These are phyloP conservation scores for Magallana ariakensis DNA, from an alignment of 1,140 invertebrate species.

Conservation along the genomic window DNA sequence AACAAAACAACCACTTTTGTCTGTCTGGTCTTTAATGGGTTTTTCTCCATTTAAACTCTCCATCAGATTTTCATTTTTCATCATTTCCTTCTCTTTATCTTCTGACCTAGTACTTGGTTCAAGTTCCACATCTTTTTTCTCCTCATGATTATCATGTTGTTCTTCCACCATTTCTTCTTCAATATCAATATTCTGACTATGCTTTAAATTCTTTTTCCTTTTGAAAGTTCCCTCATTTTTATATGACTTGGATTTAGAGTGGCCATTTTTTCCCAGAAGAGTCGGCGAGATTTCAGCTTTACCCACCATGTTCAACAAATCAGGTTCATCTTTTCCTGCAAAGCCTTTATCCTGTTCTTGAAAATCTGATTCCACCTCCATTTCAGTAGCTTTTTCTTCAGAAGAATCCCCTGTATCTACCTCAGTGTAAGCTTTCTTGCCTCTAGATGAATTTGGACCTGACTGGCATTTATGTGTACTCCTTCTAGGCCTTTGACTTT, in stretches of 20 bases:
- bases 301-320: neutral
- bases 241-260: neutral
- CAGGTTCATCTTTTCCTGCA: neutral
- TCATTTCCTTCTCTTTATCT: neutral
- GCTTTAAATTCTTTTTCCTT: neutral
- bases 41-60: too few species aligned
- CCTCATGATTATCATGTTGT: neutral
- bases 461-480: neutral
- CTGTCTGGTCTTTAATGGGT: neutral
- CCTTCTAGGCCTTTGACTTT: neutral
- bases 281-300: neutral
- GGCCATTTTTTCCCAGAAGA: neutral
- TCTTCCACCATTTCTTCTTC: neutral
- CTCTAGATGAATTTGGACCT: neutral
- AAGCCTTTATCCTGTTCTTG: neutral
- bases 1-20: neutral
- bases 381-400: neutral
- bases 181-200: neutral
- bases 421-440: neutral
- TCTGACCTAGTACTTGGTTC: neutral
- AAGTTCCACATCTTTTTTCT: neutral
- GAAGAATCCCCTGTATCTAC: neutral
- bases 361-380: neutral
- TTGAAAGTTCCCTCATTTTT: neutral
- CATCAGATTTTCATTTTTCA: neutral